Conservation (phyloP, 2,797 vertebrate species). For the Lagocephalus sceleratus region DNA sequence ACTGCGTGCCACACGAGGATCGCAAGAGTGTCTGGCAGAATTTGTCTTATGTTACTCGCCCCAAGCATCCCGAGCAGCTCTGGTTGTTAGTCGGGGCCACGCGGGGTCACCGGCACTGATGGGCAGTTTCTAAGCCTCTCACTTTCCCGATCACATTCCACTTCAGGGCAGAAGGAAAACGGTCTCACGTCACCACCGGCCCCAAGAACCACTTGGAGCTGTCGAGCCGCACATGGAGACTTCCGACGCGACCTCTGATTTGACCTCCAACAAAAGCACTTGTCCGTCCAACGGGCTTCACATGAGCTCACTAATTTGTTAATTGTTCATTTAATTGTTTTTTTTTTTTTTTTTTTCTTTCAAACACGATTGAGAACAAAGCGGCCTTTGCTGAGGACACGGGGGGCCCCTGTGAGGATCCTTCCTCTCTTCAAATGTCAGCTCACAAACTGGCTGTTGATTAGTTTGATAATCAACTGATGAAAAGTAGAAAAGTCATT, state of each 20-base stretch:
- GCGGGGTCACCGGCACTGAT: slow-evolving; percentile 66
- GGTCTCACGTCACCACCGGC: slow-evolving; percentile 51
- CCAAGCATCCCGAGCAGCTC: slow-evolving; percentile 65
- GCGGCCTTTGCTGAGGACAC: too few species aligned
- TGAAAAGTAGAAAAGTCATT: slow-evolving; percentile 51
- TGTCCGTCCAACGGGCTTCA: slow-evolving; percentile 6
- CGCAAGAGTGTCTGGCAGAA: slow-evolving; percentile 64
- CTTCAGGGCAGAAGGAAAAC: slow-evolving; percentile 62
- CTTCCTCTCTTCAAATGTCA: slow-evolving; percentile 1
- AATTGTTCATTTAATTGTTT: background rate
- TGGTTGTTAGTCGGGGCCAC: slow-evolving; percentile 64
- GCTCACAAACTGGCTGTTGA: slow-evolving; percentile 29
- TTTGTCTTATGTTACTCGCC: slow-evolving; percentile 76
- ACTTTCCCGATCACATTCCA: slow-evolving; percentile 68
- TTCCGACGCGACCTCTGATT: slow-evolving; percentile 51
- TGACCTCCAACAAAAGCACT: slow-evolving; percentile 58
- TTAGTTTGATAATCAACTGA: slow-evolving; percentile 53
- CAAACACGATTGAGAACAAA: background rate
- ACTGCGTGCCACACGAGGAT: slow-evolving; percentile 66
- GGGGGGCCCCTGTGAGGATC: background rate
- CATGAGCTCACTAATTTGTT: slow-evolving; percentile 2
- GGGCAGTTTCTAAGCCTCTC: slow-evolving; percentile 68
- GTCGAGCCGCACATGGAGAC: slow-evolving; percentile 51
- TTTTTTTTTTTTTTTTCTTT: too few species aligned
- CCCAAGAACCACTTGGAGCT: slow-evolving; percentile 58